Evolutionary conservation across 2,797 vertebrate species (phyloP), one percentile per base, ranked within the genome.

Genomic region (Dallia pectoralis): DNA sequence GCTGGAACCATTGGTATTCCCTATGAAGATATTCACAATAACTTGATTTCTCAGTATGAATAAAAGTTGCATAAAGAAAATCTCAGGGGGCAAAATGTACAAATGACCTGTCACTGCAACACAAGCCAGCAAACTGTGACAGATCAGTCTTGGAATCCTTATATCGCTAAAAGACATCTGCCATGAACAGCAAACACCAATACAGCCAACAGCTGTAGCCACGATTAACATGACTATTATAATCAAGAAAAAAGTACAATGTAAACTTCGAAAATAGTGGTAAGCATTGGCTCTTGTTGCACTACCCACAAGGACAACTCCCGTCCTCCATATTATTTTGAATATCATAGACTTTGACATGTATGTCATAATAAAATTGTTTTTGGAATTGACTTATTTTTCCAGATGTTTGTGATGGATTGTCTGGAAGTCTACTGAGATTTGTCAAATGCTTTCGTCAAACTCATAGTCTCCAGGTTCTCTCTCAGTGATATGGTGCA

Each of bases 211-310:
- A 76, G 30, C 70, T 73, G 74, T 66, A 51, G 67, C 27, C 15
- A 40, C 67, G 65, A 25, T 67, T 22, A 71, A 65, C n/a, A 71
- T 62, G 19, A 70, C 78, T 73, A 69, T 76, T 61, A 36, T 63
- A 73, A 76, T 79, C 67, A 67, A 48, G 30, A 33, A 33, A 59
- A 56, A 56, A 14, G 11, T 22, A 66, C 64, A 66, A 66, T 11
- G n/a, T n/a, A 0, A 66, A 40, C 8, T n/a, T n/a, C n/a, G n/a
- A 66, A 65, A 25, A n/a, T 51, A 51, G 19, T 56, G 51, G n/a
- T 11, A 56, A n/a, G n/a, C 49, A 19, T 22, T 56, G 2, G 6
- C 53, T 53, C 5, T 19, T 27, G 22, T 27, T 59, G 53, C 25
- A 59, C 53, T 59, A 25, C 53, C 25, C 11, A 59, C 53, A 25